Conservation (phyloP, 2,888 invertebrate genomes). For the Sericinus montela region DNA sequence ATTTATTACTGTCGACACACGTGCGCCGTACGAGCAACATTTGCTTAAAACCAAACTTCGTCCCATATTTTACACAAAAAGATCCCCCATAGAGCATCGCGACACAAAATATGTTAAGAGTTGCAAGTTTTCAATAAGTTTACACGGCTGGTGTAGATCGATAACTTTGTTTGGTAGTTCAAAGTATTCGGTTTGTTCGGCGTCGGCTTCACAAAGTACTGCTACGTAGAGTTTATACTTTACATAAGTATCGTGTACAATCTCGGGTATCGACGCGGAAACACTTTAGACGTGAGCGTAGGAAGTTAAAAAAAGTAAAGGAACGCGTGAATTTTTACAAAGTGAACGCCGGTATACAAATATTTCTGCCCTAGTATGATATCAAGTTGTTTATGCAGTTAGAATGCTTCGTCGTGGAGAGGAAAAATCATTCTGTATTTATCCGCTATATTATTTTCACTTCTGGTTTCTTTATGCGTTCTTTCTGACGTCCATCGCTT, state of each 20-base stretch:
- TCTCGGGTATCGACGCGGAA: too few species aligned
- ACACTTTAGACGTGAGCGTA: too few species aligned
- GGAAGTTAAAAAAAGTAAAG: too few species aligned
- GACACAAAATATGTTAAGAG: slow-evolving; percentile 26
- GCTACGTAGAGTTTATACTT: background rate
- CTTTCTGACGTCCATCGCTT: too few species aligned
- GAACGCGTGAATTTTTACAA: too few species aligned
- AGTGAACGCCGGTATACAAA: too few species aligned
- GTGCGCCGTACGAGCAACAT: slow-evolving; percentile 18
- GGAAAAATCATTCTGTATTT: too few species aligned
- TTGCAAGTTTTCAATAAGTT: slow-evolving; percentile 36
- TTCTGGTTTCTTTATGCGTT: too few species aligned
- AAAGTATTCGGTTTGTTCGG: slow-evolving; percentile 6
- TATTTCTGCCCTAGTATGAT: too few species aligned
- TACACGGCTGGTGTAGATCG: slow-evolving; percentile 30
- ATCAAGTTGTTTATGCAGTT: too few species aligned
- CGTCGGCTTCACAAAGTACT: background rate
- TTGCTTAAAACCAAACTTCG: slow-evolving; percentile 21
- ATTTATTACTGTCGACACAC: slow-evolving; percentile 18
- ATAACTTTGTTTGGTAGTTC: slow-evolving; percentile 26
- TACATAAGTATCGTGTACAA: background rate
- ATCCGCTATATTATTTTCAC: too few species aligned
- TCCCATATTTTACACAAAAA: slow-evolving; percentile 22
- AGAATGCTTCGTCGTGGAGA: too few species aligned
- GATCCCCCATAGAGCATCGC: slow-evolving; percentile 18